Evolutionary conservation across 1,140 invertebrate genomes (phyloP), one percentile per base, ranked within the genome.

Genomic region (Aethina tumida): DNA sequence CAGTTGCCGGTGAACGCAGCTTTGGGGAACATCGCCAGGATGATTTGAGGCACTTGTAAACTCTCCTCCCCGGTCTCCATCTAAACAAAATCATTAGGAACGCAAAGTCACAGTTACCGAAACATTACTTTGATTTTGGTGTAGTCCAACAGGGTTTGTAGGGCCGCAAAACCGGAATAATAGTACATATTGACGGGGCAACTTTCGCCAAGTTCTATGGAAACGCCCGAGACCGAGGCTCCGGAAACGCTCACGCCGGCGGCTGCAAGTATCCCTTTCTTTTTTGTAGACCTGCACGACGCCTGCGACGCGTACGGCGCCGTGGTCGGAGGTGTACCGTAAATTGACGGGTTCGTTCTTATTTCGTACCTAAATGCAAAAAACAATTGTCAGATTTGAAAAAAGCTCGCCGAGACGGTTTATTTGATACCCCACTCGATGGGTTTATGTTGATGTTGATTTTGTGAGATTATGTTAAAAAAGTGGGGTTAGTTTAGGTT

Each of bases 121-220:
- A 6, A 24, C 16, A 51, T 57, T 58, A 81, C 76, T 63, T 66
- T 71, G 47, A 82, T 78, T 60, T 81, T 79, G 3, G 78, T 77
- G 49, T 69, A 75, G 58, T 84, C 80, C 22, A 83, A 71, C 7
- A 84, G 58, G 25, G 74, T 69, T 57, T 84, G 80, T 35, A 84
- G 52, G 2, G 76, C 77, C 34, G 82, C 58, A 54, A 84, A 83
- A n/a, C 79, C 78, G 2, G 78, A 80, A 47, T 74, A 75, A 55
- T 76, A 78, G 56, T 84, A 84, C 61, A 80, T 73, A 47, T 82
- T 76, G 1, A 77, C 77, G 1, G 79, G 81, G 56, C 81, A 84
- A 1, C 70, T 74, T 40, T 76, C 74, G 0, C 75, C 75, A 0
- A 71, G 66, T 39, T 80, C 75, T 40, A 81, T 74, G 2, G 77